Base-by-base conservation (phyloP, 2,797 vertebrate species). In the Takifugu ocellatus region DNA sequence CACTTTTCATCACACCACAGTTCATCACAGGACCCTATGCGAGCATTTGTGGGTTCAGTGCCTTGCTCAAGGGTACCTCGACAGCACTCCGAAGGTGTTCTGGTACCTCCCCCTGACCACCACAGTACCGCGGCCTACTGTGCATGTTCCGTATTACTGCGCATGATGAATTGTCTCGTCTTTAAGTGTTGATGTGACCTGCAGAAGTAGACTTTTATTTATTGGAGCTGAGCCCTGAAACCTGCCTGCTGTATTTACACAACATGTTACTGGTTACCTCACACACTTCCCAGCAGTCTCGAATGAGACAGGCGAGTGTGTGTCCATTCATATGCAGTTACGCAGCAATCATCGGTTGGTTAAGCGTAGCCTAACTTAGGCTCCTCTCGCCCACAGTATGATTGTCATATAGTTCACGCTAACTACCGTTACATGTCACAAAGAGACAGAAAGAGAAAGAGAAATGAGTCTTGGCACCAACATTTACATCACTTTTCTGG, bases 271-370 rank as follows among this genome's bases (percentile, higher is more conserved):
- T 72, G 52, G 26, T 21, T 46, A 39, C 44, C 27, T 67, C 49
- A 51, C 75, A 86, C 81, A 80, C 70, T 50, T 72, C 66, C 51
- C 45, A 51, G 43, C 6, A 67, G 58, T 48, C 33, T 54, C 44
- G 59, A 60, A 70, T 57, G 54, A n/a, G 17, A 60, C 57, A 74
- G 72, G 75, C 81, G 64, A 74, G 65, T 27, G 9, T 61, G 50
- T 51, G 56, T 60, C 29, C 51, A 46, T 63, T 33, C n/a, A 57
- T 48, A 45, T 55, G 16, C 58, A 29, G 6, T 60, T 45, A 66
- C n/a, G 33, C 12, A 39, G 33, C 4, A 45, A 33, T 2, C 33
- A 10, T 10, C 10, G 33, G 33, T 70, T 45, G 15, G 43, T 16
- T 17, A 45, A 45, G 43, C 21, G 21, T 21, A 21, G 21, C 5